A percentile compares a stretch with the other conserved stretches of the same genome.
Conservation (phyloP, 2,113 vertebrate species). For the Numida meleagris region DNA sequence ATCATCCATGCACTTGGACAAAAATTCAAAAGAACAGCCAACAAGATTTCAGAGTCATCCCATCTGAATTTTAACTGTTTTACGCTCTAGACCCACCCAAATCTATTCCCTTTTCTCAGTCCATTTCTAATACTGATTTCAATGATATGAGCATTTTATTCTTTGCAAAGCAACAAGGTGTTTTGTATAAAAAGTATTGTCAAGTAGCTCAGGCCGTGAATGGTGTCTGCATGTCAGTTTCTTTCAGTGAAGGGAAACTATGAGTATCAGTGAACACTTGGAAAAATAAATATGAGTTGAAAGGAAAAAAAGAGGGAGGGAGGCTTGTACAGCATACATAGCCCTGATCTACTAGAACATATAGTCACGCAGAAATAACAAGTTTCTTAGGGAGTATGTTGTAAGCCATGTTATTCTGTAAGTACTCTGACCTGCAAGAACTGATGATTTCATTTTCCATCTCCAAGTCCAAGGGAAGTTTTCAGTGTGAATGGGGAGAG, state of each 20-base stretch:
- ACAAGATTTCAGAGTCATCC: background rate
- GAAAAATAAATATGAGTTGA: background rate
- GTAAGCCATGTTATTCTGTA: background rate
- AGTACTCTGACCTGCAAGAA: background rate
- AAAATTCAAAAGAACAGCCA: background rate
- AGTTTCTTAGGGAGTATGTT: background rate
- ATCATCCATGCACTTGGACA: background rate
- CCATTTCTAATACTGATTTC: background rate
- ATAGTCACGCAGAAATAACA: background rate
- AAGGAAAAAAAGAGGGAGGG: fast-evolving
- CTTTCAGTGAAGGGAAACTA: background rate
- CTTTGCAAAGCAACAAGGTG: background rate
- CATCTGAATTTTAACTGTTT: background rate
- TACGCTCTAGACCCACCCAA: background rate
- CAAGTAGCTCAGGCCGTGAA: background rate
- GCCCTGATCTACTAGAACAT: background rate
- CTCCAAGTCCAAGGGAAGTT: background rate
- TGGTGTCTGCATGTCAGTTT: background rate
- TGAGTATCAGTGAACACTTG: background rate
- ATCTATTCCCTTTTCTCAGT: background rate
- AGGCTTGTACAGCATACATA: background rate
- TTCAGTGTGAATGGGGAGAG: background rate
- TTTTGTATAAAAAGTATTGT: background rate
- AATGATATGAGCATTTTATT: background rate
- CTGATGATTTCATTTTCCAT: background rate